Percentiles rank a stretch among this genome's conserved stretches.
phyloP scores from a whole-genome alignment of 2,113 vertebrate genomes.

The Morone chrysops region DNA sequence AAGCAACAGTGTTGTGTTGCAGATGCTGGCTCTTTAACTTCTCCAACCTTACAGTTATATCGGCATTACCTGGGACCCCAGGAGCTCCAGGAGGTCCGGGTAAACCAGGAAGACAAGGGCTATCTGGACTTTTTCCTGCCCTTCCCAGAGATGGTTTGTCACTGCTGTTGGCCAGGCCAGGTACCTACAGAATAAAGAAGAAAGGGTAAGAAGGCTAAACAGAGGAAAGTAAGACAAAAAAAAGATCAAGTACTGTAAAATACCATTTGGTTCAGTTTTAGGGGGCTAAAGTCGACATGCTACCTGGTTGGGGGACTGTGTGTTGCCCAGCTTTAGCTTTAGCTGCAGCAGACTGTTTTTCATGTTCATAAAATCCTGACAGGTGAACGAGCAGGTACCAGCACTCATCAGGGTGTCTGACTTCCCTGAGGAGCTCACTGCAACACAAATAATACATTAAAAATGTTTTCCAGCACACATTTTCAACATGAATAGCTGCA shows the following conservation, averaged over 20 bases:
- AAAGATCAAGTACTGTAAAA: not conserved
- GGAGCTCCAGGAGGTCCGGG: constrained; percentile 79
- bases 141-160: constrained; percentile 76
- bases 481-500: not conserved
- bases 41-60: not conserved
- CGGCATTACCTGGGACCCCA: constrained; percentile 81
- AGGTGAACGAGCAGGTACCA: constrained; percentile 84
- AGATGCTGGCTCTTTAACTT: not conserved
- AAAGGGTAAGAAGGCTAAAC: not conserved
- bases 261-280: not conserved
- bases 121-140: constrained; percentile 74
- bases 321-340: constrained; percentile 77
- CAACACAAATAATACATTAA: constrained; percentile 1
- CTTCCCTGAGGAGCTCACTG: constrained; percentile 81
- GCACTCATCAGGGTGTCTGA: constrained; percentile 85
- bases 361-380: constrained; percentile 85
- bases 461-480: not conserved
- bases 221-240: not conserved
- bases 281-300: not conserved
- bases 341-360: constrained; percentile 83
- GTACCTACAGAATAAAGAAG: constrained; percentile 52
- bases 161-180: constrained; percentile 80
- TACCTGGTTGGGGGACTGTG: constrained; percentile 78
- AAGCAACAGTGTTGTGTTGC: too few relatives aligned
- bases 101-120: constrained; percentile 59